These are phyloP conservation scores for Aldrovandia affinis DNA, from an alignment of 2,797 vertebrate genomes.

Conservation along the genomic window DNA sequence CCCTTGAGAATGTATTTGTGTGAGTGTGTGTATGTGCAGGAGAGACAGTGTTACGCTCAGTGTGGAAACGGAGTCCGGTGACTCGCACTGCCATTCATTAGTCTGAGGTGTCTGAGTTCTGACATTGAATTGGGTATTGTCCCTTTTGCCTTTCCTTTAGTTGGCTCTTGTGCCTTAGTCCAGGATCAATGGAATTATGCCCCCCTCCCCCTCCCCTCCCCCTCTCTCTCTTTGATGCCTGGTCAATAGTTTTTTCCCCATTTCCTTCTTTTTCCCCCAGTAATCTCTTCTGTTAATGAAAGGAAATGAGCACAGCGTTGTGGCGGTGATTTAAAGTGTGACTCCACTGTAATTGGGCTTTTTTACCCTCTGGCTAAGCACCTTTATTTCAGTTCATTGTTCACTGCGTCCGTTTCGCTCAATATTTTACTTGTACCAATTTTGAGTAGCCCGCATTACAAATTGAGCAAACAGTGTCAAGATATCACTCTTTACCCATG, in stretches of 20 bases:
- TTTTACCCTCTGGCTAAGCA: not conserved
- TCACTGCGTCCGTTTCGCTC: not conserved
- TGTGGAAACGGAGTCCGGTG: not conserved
- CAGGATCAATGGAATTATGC: not conserved
- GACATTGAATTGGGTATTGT: slow-evolving; percentile 65
- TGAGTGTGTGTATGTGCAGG: slow-evolving; percentile 34
- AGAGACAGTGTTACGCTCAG: not conserved
- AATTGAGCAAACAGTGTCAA: not conserved
- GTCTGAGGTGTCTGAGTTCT: slow-evolving; percentile 50
- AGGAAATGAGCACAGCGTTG: slow-evolving; percentile 12
- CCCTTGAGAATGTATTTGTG: slow-evolving; percentile 53
- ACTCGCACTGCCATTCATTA: slow-evolving; percentile 13
- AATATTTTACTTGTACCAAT: not conserved
- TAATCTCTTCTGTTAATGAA: slow-evolving; percentile 13
- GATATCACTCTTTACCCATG: not conserved
- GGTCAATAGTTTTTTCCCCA: not conserved
- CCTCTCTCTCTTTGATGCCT: not conserved
- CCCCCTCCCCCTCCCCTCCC: not conserved
- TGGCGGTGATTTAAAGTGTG: not conserved
- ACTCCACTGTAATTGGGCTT: not conserved
- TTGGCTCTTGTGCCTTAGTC: not conserved
- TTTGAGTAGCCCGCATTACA: not conserved
- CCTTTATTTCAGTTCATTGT: not conserved
- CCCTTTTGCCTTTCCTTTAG: slow-evolving; percentile 14
- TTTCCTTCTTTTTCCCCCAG: not conserved